Percentiles rank a stretch among this genome's conserved stretches.
phyloP scores from a whole-genome alignment of 2,888 invertebrate species.

The Cephalotes varians region DNA sequence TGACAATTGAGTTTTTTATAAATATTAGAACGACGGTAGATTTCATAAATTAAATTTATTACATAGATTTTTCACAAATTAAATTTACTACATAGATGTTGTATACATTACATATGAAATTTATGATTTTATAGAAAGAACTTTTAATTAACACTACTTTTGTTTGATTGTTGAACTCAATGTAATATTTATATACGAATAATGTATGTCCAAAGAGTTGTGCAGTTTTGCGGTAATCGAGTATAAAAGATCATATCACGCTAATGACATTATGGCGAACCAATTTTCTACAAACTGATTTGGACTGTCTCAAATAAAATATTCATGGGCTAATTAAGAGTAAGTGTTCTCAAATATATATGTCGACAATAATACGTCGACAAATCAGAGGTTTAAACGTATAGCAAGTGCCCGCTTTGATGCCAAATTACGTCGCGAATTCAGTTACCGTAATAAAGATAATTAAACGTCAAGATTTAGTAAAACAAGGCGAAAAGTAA shows the following conservation, averaged over 20 bases:
- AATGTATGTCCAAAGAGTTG: not conserved
- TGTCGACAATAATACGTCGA: conserved; percentile 43
- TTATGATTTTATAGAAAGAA: not conserved
- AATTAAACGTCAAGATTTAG: conserved; percentile 36
- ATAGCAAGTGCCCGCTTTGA: conserved; percentile 18
- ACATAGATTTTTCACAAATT: too few relatives aligned
- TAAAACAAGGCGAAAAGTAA: conserved; percentile 35
- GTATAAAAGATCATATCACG: conserved; percentile 34
- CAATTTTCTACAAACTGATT: conserved; percentile 41
- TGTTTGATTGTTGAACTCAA: not conserved
- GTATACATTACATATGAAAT: not conserved
- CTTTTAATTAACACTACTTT: not conserved
- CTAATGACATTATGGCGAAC: conserved; percentile 30
- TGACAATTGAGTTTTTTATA: not conserved
- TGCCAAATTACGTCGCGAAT: conserved; percentile 31
- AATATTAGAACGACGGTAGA: not conserved
- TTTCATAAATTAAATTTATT: not conserved
- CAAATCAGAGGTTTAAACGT: conserved; percentile 29
- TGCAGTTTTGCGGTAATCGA: conserved; percentile 27
- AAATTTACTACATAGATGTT: not conserved
- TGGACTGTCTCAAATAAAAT: conserved; percentile 31
- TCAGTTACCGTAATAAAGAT: conserved; percentile 26
- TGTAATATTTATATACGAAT: not conserved
- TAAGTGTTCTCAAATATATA: conserved; percentile 40
- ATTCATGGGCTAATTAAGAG: conserved; percentile 36